Conservation (phyloP, 2,113 vertebrate species). For the Otocyon megalotis region DNA sequence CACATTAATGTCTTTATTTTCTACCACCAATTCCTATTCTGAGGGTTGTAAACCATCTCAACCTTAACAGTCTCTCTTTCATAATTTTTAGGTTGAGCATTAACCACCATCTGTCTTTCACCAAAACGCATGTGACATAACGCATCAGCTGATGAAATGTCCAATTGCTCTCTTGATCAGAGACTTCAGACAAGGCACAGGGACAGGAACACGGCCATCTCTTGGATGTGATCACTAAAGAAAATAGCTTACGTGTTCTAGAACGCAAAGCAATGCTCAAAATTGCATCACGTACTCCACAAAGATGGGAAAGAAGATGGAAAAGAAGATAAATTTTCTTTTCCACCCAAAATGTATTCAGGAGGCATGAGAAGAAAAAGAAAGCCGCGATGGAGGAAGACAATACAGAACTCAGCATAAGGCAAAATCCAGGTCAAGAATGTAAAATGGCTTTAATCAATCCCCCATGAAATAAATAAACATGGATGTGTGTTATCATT, state of each 20-base stretch:
- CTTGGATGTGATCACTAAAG: neutral
- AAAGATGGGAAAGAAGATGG: neutral
- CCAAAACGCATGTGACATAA: neutral
- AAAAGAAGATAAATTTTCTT: neutral
- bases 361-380: neutral
- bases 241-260: neutral
- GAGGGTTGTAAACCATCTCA: neutral
- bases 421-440: neutral
- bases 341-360: neutral
- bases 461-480: neutral
- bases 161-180: neutral
- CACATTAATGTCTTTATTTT: neutral
- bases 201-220: neutral
- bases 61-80: neutral
- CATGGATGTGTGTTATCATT: neutral
- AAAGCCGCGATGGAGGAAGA: neutral
- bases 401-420: neutral
- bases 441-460: neutral
- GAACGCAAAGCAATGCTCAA: neutral
- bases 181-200: constrained; percentile 29
- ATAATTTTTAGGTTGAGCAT: neutral
- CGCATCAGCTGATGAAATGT: neutral
- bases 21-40: neutral
- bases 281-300: neutral
- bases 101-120: neutral